These are phyloP conservation scores for Clinocottus analis DNA, from an alignment of 2,113 vertebrate genomes.

Conservation along the genomic window DNA sequence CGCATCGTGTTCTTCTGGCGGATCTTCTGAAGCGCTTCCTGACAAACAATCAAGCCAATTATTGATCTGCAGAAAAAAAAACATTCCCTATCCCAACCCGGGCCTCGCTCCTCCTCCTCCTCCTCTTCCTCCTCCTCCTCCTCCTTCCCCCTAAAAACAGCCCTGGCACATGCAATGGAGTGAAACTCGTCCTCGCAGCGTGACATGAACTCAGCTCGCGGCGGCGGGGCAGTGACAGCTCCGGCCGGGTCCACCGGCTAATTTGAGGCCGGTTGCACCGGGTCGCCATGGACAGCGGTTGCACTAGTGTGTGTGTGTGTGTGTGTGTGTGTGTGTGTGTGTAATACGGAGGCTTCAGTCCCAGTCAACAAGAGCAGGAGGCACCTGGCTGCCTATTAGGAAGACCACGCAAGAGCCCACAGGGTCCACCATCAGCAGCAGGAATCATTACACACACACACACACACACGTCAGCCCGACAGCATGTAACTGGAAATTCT, in stretches of 20 bases:
- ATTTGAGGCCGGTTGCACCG: constrained; percentile 59
- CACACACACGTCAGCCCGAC: constrained; percentile 37
- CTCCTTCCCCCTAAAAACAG: background rate
- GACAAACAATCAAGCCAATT: constrained; percentile 74
- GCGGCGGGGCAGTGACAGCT: constrained; percentile 56
- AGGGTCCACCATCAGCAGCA: constrained; percentile 42
- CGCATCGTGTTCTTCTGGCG: constrained; percentile 99
- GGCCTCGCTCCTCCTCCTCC: background rate
- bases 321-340: background rate
- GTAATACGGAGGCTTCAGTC: constrained; percentile 28
- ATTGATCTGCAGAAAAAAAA: constrained; percentile 48
- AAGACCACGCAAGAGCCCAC: constrained; percentile 30
- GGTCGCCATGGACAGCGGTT: constrained; percentile 51
- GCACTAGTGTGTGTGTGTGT: no score
- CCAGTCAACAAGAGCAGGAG: constrained; percentile 12
- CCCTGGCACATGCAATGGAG: constrained; percentile 59
- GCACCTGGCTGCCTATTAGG: constrained; percentile 58
- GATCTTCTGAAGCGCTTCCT: constrained; percentile 99
- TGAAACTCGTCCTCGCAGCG: constrained; percentile 42
- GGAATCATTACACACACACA: constrained; percentile 22
- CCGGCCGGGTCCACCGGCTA: constrained; percentile 41
- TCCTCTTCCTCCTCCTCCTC: background rate
- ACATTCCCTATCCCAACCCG: background rate
- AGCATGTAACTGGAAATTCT: constrained; percentile 39
- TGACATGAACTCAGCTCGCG: constrained; percentile 26